Conservation (phyloP, 1,140 invertebrate genomes). For the Fopius arisanus region DNA sequence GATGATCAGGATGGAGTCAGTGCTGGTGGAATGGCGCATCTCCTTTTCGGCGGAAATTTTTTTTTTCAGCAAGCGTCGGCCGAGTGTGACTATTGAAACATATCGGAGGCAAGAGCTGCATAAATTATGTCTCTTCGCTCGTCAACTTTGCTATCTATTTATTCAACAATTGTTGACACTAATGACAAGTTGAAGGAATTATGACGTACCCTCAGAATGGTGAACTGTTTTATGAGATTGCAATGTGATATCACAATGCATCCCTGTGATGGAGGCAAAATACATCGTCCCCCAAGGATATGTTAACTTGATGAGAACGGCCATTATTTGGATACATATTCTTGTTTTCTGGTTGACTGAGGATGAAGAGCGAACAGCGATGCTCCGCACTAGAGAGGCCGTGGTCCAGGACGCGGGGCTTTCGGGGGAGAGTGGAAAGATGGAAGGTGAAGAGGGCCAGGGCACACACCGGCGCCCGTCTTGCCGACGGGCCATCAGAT, state of each 20-base stretch:
- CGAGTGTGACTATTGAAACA: too few species aligned
- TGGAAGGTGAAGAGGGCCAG: background rate
- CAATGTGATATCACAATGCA: too few species aligned
- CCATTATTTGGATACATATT: background rate
- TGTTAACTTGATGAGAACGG: too few species aligned
- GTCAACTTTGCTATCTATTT: too few species aligned
- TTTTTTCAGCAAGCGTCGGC: too few species aligned
- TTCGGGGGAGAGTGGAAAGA: background rate
- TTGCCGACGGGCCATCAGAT: constrained; percentile 61
- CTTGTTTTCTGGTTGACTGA: constrained; percentile 18
- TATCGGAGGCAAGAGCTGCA: too few species aligned
- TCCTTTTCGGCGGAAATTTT: background rate
- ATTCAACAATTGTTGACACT: too few species aligned
- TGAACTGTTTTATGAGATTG: background rate
- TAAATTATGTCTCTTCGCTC: too few species aligned
- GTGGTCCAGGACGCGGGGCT: background rate
- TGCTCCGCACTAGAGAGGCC: background rate
- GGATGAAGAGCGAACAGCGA: constrained; percentile 21
- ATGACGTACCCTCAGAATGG: too few species aligned
- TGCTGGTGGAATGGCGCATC: background rate
- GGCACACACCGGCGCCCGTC: constrained; percentile 24
- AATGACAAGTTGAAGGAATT: too few species aligned
- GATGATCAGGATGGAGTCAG: background rate
- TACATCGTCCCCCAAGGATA: too few species aligned
- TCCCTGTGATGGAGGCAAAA: too few species aligned